A percentile compares a stretch with the other conserved stretches of the same genome.
phyloP scores from a whole-genome alignment of 2,888 invertebrate species.

The Anaspis maculata region DNA sequence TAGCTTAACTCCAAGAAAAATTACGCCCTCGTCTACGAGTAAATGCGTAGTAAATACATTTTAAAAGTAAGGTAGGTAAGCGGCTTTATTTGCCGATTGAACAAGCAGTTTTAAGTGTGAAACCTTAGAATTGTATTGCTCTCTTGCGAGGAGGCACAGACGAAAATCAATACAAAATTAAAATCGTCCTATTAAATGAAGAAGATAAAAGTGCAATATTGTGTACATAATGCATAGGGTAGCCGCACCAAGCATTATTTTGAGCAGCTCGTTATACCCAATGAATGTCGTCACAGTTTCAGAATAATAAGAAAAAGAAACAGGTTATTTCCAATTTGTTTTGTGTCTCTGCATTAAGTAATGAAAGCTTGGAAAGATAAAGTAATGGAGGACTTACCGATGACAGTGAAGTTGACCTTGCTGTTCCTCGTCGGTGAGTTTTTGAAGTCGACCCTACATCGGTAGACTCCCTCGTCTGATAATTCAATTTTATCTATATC shows the following conservation, averaged over 20 bases:
- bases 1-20: background rate
- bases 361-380: too few species aligned
- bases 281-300: too few species aligned
- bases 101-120: slow-evolving; percentile 2
- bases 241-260: too few species aligned
- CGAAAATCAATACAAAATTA: slow-evolving; percentile 7
- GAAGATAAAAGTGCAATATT: too few species aligned
- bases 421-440: slow-evolving; percentile 65
- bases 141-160: background rate
- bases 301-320: too few species aligned
- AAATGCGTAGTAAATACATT: background rate
- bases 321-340: too few species aligned
- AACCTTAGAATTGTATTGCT: slow-evolving; percentile 4
- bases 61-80: slow-evolving; percentile 9
- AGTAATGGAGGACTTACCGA: slow-evolving; percentile 61
- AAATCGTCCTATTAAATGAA: slow-evolving; percentile 1
- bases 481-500: slow-evolving; percentile 50
- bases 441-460: slow-evolving; percentile 66
- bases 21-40: background rate
- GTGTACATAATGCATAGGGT: too few species aligned
- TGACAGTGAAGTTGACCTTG: slow-evolving; percentile 66
- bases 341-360: too few species aligned
- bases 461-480: slow-evolving; percentile 60
- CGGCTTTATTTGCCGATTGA: slow-evolving; percentile 9
- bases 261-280: too few species aligned